Evolutionary conservation across 2,113 vertebrate species (phyloP).

Genomic region (Aspidoscelis tigris): DNA sequence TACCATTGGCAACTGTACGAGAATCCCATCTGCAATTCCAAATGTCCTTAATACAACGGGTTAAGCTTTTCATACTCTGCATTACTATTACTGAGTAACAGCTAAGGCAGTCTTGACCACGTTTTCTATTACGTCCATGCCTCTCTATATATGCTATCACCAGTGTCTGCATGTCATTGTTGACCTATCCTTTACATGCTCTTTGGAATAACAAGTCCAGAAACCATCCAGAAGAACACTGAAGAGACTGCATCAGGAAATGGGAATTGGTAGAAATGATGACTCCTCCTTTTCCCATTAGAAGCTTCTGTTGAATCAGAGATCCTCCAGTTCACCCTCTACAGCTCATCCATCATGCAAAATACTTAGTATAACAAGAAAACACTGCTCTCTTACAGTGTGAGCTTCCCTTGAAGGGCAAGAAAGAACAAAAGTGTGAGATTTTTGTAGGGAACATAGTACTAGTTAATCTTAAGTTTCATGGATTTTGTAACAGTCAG

Average conservation of each 20-base stretch:
- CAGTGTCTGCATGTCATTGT: neutral
- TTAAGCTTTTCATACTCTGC: neutral
- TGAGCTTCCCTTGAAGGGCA: neutral
- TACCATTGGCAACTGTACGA: slow-evolving; percentile 5
- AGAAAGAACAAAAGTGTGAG: neutral
- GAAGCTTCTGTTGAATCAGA: neutral
- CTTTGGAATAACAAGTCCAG: neutral
- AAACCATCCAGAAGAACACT: neutral
- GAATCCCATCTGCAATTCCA: neutral
- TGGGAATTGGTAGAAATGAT: neutral
- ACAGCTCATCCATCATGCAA: neutral
- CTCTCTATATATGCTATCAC: slow-evolving; percentile 4
- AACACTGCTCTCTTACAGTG: neutral
- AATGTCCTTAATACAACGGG: neutral
- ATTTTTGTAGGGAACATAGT: neutral
- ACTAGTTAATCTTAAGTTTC: too few species aligned
- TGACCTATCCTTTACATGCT: neutral
- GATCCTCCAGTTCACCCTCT: neutral
- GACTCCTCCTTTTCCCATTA: neutral
- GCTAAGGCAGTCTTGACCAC: slow-evolving; percentile 17
- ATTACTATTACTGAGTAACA: slow-evolving; percentile 14
- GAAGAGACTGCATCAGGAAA: neutral
- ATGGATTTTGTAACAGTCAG: too few species aligned
- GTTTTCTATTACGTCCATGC: slow-evolving; percentile 27
- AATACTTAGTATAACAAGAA: slow-evolving; percentile 3